phyloP scores from a whole-genome alignment of 2,888 invertebrate genomes.

The Aphodius granarius region DNA sequence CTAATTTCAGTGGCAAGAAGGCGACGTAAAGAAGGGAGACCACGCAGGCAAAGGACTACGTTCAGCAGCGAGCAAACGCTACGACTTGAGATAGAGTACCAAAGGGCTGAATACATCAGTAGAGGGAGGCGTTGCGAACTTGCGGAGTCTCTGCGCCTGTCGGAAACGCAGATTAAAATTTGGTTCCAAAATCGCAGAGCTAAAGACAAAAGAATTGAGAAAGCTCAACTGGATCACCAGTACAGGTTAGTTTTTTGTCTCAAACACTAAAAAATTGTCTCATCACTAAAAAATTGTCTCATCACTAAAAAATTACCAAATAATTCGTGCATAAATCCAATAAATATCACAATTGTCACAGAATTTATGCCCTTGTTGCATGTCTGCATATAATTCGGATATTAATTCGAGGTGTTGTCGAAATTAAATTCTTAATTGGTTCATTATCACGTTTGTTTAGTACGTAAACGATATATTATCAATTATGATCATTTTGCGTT shows the following conservation, averaged over 20 bases:
- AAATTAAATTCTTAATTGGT: conserved; percentile 13
- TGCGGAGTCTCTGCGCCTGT: conserved; percentile 68
- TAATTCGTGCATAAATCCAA: conserved; percentile 7
- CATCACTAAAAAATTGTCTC: too few relatives aligned
- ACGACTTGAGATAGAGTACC: conserved; percentile 87
- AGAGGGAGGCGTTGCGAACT: conserved; percentile 80
- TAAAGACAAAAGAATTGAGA: conserved; percentile 95
- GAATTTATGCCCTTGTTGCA: neutral
- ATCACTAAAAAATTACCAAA: too few relatives aligned
- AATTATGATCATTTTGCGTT: neutral
- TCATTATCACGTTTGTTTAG: neutral
- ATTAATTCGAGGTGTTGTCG: too few relatives aligned
- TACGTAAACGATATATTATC: neutral
- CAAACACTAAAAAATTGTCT: too few relatives aligned
- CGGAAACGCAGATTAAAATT: conserved; percentile 85
- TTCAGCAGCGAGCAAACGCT: conserved; percentile 94
- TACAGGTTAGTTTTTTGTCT: conserved; percentile 75
- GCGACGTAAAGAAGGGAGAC: conserved; percentile 83
- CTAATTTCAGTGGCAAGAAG: conserved; percentile 74
- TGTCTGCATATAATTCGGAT: neutral
- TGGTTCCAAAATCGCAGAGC: conserved; percentile 96
- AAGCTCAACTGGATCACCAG: conserved; percentile 93
- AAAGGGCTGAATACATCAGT: conserved; percentile 90
- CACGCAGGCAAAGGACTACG: conserved; percentile 88
- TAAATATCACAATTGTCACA: conserved; percentile 6